These are phyloP conservation scores for Ataeniobius toweri DNA, from an alignment of 2,797 vertebrate species.

Conservation along the genomic window DNA sequence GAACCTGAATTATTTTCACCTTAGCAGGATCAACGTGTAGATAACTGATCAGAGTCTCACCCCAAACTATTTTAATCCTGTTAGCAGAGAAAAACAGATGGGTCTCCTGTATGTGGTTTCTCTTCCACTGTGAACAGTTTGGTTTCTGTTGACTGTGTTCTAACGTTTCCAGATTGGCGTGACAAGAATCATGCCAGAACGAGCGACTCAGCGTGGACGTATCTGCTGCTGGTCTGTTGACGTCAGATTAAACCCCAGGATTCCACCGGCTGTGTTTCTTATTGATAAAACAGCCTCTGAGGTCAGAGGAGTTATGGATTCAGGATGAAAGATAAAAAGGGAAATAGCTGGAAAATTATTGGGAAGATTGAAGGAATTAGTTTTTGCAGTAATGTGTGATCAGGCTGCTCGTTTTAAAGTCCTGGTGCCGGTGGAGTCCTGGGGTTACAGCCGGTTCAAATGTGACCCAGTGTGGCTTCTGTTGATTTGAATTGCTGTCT, in stretches of 20 bases:
- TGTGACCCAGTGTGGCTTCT: not conserved
- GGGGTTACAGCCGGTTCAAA: constrained; percentile 10
- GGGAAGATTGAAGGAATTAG: not conserved
- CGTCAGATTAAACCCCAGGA: constrained; percentile 12
- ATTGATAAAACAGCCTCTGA: too few species aligned
- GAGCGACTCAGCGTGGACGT: constrained; percentile 1
- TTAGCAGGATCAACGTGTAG: too few species aligned
- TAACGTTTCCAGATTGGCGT: constrained; percentile 31
- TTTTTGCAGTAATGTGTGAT: not conserved
- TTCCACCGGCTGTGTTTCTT: not conserved
- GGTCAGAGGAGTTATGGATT: too few species aligned
- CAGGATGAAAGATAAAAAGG: not conserved
- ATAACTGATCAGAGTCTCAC: too few species aligned
- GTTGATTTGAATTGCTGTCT: not conserved
- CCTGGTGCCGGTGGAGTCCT: constrained; percentile 1
- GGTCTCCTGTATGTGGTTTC: not conserved
- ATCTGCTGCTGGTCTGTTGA: constrained; percentile 24
- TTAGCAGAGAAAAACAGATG: too few species aligned
- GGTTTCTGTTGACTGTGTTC: constrained; percentile 14
- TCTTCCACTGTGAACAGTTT: not conserved
- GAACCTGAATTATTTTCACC: too few species aligned
- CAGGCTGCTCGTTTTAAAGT: not conserved
- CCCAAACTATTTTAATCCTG: too few species aligned
- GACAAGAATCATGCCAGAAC: constrained; percentile 6
- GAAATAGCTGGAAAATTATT: not conserved